These are phyloP conservation scores for Enteromius unitaeniatus DNA, from an alignment of 2,797 vertebrate species.

Conservation along the genomic window DNA sequence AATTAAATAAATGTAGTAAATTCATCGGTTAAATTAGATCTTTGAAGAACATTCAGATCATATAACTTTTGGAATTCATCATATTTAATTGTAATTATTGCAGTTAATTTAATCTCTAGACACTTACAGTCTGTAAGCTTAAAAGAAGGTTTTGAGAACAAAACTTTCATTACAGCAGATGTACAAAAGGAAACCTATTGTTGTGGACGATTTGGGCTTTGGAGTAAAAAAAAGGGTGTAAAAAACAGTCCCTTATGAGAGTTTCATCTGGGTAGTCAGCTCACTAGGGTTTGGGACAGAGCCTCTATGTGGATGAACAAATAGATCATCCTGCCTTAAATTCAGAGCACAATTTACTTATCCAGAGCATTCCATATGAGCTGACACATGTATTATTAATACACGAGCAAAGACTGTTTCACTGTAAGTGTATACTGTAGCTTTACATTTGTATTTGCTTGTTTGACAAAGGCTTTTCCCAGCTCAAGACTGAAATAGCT, in stretches of 20 bases:
- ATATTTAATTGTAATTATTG: background rate
- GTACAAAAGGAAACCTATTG: background rate
- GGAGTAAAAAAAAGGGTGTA: too few relatives aligned
- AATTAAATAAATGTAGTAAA: background rate
- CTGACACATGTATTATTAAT: constrained; percentile 21
- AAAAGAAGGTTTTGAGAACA: background rate
- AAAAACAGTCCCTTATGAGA: background rate
- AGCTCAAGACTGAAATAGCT: constrained; percentile 62
- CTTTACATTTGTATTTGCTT: constrained; percentile 55
- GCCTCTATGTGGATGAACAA: background rate
- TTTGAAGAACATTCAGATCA: background rate
- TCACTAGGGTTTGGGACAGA: constrained; percentile 18
- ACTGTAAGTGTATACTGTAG: constrained; percentile 60
- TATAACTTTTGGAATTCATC: background rate
- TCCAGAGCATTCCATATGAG: constrained; percentile 1
- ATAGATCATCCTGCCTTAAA: background rate
- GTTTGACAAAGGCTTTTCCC: constrained; percentile 69
- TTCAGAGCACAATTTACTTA: constrained; percentile 49
- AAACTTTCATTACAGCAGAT: background rate
- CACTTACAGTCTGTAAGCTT: background rate
- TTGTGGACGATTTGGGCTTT: background rate
- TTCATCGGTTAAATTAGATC: background rate
- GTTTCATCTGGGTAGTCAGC: constrained; percentile 1
- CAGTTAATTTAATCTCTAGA: background rate
- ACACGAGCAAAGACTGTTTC: constrained; percentile 23